Base-by-base conservation (phyloP, 2,113 vertebrate genomes). In the Glaucidium brasilianum region DNA sequence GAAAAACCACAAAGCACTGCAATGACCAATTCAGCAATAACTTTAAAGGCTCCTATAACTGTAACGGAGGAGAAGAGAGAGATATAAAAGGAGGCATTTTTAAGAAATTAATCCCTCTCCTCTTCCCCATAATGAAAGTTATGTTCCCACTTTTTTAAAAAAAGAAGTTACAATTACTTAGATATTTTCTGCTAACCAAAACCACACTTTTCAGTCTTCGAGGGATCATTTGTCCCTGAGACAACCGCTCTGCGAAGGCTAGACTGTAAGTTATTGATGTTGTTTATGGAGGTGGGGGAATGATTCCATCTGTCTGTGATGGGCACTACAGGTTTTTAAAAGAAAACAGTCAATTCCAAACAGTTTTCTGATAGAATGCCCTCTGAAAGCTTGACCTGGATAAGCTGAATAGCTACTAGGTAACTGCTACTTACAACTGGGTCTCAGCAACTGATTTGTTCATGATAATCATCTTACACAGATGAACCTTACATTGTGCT, bases 391-490 rank as follows among this genome's bases (percentile, higher is more conserved):
- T 78, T 90, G 73, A 96, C 43, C 74, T 87, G 71, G 79, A 95
- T 15, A 22, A 72, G 72, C 81, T 95, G 95, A 97, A 93, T 74
- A 92, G 90, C 82, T 92, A 52, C 64, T 50, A 88, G 85, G 83
- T 68, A 96, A 76, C 53, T 89, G 93, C 91, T 94, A 89, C 71
- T 94, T 93, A 69, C 60, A 87, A 50, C 76, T 86, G 85, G 39
- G 94, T 59, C 96, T 97, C 92, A 96, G 96, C 97, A 98, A 98
- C 98, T 97, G 98, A 98, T 98, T 97, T 98, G 97, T 96, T 98
- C 98, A 97, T 90, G 97, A 98, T 98, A 98, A 94, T 96, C 96
- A 98, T 98, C 98, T 98, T 97, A 97, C 98, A 95, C 60, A 94
- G 91, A 97, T 82, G 97, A 97, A 97, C 84, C 97, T 93, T 86